phyloP scores from a whole-genome alignment of 2,888 invertebrate species.

The Sinodicranocentrus sp. region DNA sequence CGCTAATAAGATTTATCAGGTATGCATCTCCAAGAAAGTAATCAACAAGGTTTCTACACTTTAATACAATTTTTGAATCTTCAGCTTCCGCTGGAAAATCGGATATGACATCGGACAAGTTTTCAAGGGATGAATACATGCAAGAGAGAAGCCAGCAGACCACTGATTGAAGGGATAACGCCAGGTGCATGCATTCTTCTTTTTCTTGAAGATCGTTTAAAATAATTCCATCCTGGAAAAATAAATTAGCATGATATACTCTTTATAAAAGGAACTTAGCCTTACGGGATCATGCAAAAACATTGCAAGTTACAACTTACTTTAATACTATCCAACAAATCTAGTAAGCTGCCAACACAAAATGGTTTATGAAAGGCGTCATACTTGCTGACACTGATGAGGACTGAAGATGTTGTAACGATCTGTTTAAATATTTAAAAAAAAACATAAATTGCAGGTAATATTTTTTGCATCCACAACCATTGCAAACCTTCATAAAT shows the following conservation, averaged over 20 bases:
- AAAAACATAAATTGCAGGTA: conserved; percentile 51
- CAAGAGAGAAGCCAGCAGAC: conserved; percentile 90
- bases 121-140: conserved; percentile 76
- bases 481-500: background rate
- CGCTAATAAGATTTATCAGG: conserved; percentile 65
- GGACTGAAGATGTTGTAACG: conserved; percentile 93
- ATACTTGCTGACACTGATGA: conserved; percentile 92
- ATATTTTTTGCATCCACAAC: background rate
- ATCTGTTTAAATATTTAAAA: conserved; percentile 79
- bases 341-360: conserved; percentile 91
- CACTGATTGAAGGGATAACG: conserved; percentile 89
- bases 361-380: conserved; percentile 92
- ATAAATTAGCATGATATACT: background rate
- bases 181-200: conserved; percentile 89
- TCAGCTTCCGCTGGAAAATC: conserved; percentile 73
- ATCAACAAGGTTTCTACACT: conserved; percentile 72
- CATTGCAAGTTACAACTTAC: conserved; percentile 75
- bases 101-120: conserved; percentile 69
- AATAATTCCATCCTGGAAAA: conserved; percentile 81
- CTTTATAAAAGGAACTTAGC: background rate
- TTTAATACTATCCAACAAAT: conserved; percentile 87
- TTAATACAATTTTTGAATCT: conserved; percentile 74
- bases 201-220: conserved; percentile 68
- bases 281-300: background rate
- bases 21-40: conserved; percentile 69